phyloP scores from a whole-genome alignment of 2,888 invertebrate species.

The Spisula subtruncata region DNA sequence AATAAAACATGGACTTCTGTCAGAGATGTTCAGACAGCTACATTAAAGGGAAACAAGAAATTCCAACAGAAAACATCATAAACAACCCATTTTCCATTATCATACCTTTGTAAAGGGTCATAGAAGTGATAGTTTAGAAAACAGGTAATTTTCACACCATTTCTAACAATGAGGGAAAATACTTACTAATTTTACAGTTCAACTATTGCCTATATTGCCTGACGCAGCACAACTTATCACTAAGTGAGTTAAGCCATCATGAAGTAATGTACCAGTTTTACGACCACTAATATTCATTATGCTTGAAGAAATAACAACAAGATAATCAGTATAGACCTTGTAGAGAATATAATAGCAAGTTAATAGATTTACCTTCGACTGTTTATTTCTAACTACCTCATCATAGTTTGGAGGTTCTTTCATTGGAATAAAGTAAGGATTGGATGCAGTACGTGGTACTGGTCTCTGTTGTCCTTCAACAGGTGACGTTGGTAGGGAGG shows the following conservation, averaged over 20 bases:
- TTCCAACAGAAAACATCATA: constrained; percentile 1
- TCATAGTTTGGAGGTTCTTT: constrained; percentile 92
- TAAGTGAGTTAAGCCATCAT: constrained; percentile 3
- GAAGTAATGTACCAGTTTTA: not conserved
- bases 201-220: not conserved
- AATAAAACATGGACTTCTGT: not conserved
- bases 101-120: constrained; percentile 2
- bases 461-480: constrained; percentile 67
- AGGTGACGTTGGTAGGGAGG: constrained; percentile 75
- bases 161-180: constrained; percentile 6
- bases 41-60: not conserved
- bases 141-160: constrained; percentile 17
- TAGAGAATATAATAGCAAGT: not conserved
- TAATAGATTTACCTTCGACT: constrained; percentile 37
- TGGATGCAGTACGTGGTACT: constrained; percentile 68
- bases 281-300: not conserved
- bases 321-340: not conserved
- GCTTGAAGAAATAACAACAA: not conserved
- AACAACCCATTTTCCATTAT: not conserved
- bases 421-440: constrained; percentile 81
- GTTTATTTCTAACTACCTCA: constrained; percentile 90
- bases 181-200: not conserved
- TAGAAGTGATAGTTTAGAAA: not conserved
- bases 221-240: not conserved
- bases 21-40: not conserved